Evolutionary conservation across 23 tunicate species (phyloP).

Genomic region (Phallusia fumigata): DNA sequence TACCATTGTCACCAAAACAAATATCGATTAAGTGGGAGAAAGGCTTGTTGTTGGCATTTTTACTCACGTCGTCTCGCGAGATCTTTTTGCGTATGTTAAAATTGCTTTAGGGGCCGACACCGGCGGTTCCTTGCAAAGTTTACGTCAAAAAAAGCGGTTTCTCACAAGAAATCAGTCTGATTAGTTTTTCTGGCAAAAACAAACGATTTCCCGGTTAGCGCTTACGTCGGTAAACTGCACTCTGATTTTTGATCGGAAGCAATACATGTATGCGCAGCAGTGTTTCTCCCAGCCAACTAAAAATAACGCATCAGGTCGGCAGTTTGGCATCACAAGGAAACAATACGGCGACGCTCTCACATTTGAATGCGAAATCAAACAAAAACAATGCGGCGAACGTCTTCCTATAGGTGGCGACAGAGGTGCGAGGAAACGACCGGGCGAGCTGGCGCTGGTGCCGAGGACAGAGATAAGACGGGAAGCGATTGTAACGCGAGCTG

Average conservation of each 20-base stretch:
- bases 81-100: no score
- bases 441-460: no score
- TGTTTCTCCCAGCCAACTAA: not conserved
- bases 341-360: slow-evolving; percentile 7
- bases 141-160: not conserved
- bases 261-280: not conserved
- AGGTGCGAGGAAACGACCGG: not conserved
- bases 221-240: slow-evolving; percentile 7
- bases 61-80: no score
- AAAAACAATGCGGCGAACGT: not conserved
- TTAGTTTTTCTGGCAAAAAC: not conserved
- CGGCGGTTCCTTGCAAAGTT: not conserved
- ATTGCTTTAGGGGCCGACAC: no score
- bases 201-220: slow-evolving; percentile 6
- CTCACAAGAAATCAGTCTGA: not conserved
- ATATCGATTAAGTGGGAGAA: no score
- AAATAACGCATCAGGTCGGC: slow-evolving; percentile 10
- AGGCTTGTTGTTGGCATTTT: no score
- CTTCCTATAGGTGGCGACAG: slow-evolving; percentile 3
- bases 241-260: slow-evolving; percentile 12
- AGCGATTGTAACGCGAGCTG: no score
- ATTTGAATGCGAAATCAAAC: not conserved
- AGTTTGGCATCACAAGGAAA: not conserved
- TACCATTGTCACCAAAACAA: no score
- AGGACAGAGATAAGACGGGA: no score